phyloP scores from a whole-genome alignment of 2,797 vertebrate species.

The Microhierax caerulescens region DNA sequence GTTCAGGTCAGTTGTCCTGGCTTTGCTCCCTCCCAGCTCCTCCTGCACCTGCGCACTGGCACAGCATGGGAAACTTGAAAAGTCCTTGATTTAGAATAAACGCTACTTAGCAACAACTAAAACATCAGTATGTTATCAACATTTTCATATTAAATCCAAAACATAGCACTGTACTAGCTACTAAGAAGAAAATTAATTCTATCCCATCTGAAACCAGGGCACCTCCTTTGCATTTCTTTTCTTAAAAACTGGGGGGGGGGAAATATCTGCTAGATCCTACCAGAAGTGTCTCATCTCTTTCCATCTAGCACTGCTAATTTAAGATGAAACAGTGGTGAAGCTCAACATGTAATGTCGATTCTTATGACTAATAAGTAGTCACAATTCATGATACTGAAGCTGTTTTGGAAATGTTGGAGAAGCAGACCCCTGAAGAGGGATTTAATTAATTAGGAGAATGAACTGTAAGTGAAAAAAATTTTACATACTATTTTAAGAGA shows the following conservation, averaged over 20 bases:
- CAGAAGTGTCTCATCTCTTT: background rate
- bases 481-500: background rate
- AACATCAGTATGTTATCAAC: no score
- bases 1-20: no score
- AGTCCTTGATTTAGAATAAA: no score
- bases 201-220: no score
- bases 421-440: background rate
- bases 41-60: no score
- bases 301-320: background rate
- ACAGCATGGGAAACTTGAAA: no score
- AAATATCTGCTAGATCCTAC: background rate
- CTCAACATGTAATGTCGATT: background rate
- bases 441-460: background rate
- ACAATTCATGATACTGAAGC: background rate
- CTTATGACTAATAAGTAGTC: background rate
- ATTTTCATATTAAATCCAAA: no score
- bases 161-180: no score
- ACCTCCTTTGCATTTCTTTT: background rate
- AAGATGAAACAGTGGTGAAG: background rate
- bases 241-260: no score
- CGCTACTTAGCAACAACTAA: no score
- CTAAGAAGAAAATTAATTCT: no score
- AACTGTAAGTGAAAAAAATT: background rate
- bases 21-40: no score
- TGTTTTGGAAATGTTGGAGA: background rate